Base-by-base conservation (phyloP, 2,797 vertebrate genomes). In the Phylloscopus collybita region DNA sequence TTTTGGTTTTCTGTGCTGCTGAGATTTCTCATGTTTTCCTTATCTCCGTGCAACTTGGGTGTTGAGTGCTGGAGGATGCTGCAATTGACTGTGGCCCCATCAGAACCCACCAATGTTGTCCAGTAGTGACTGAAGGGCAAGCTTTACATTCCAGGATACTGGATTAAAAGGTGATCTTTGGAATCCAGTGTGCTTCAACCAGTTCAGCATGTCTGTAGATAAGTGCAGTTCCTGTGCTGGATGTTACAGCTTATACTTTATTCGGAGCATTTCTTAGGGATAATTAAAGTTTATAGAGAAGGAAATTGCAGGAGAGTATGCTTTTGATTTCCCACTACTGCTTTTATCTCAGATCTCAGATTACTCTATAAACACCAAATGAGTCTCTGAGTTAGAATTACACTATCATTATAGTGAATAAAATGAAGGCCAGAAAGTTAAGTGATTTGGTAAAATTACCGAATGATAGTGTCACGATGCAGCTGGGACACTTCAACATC, bases 311-410 rank as follows among this genome's bases (percentile, higher is more conserved):
- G 71, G 62, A 88, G 49, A 70, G 53, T 34, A 11, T 88, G 62
- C 79, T 90, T 96, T 84, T 94, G 80, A 78, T 86, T 90, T 93
- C 76, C 38, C 18, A 18, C 75, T 76, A 36, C 86, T 76, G 60
- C 80, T 95, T 93, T 91, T 91, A 84, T 86, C 65, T 90, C 56
- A 62, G 40, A 73, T 92, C 59, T 86, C 70, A 17, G 59, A 53
- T 90, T 75, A 42, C 51, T 91, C 34, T 64, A 8, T 75, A 84
- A 94, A 82, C 59, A 62, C 93, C 53, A 78, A 85, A 89, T 64
- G 80, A 82, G 49, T 64, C 56, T 90, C 36, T 73, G 80, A 90
- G 36, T 91, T 94, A 91, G 47, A 93, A 91, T 92, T 91, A 75
- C 23, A 13, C 51, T 91, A 0, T 74, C 32, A 27, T 88, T 91